phyloP scores from a whole-genome alignment of 2,888 invertebrate species.

The Drosophila silvestris region DNA sequence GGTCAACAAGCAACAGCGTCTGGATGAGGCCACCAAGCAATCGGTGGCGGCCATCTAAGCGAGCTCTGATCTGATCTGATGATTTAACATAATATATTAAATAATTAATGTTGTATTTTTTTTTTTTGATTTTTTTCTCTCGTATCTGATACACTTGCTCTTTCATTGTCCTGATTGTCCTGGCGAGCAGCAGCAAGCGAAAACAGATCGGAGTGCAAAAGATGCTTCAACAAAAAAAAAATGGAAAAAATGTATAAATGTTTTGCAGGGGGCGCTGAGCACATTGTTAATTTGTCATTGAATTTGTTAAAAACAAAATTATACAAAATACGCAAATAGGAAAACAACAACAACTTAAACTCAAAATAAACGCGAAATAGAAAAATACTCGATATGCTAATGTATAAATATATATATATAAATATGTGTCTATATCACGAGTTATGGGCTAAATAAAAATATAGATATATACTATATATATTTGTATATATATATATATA shows the following conservation, averaged over 20 bases:
- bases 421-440: neutral
- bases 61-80: slow-evolving; percentile 31
- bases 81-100: slow-evolving; percentile 65
- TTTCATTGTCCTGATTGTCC: slow-evolving; percentile 21
- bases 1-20: slow-evolving; percentile 88
- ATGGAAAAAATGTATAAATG: neutral
- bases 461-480: neutral
- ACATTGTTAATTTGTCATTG: slow-evolving; percentile 55
- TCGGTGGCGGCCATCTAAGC: slow-evolving; percentile 70
- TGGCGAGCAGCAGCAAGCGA: slow-evolving; percentile 2
- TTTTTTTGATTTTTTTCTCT: slow-evolving; percentile 28
- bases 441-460: neutral
- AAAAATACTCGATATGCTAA: slow-evolving; percentile 35
- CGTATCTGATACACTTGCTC: slow-evolving; percentile 45
- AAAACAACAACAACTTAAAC: slow-evolving; percentile 33
- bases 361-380: slow-evolving; percentile 71
- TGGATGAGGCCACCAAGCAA: slow-evolving; percentile 66
- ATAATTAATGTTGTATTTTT: slow-evolving; percentile 66
- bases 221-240: slow-evolving; percentile 3
- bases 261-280: slow-evolving; percentile 19
- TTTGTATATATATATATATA: neutral
- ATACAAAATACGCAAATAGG: slow-evolving; percentile 60
- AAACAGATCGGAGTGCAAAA: slow-evolving; percentile 18
- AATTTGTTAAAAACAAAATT: slow-evolving; percentile 68
- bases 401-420: neutral